Conservation (phyloP, 2,888 invertebrate species). For the Ochropacha duplaris region DNA sequence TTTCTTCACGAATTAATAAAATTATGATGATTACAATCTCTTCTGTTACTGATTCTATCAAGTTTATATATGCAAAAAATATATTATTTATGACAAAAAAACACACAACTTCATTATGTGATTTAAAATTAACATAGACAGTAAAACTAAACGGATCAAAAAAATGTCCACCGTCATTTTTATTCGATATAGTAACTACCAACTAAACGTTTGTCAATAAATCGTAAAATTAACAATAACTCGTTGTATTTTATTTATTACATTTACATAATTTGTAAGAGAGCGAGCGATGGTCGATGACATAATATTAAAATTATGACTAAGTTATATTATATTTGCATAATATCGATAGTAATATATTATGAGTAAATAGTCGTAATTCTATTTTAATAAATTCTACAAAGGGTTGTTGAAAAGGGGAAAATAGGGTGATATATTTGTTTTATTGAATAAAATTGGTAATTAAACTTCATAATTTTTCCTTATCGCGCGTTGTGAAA, state of each 20-base stretch:
- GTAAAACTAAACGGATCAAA: background rate
- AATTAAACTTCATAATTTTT: too few relatives aligned
- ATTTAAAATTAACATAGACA: too few relatives aligned
- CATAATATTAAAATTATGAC: background rate
- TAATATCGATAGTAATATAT: background rate
- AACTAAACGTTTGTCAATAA: background rate
- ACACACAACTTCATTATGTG: too few relatives aligned
- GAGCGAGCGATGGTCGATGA: slow-evolving; percentile 2
- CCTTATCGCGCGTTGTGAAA: too few relatives aligned
- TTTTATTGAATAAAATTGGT: too few relatives aligned
- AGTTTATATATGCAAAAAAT: too few relatives aligned
- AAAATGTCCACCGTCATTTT: background rate
- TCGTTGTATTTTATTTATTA: slow-evolving; percentile 1
- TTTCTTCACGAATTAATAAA: too few relatives aligned
- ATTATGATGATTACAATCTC: too few relatives aligned
- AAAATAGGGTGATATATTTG: too few relatives aligned
- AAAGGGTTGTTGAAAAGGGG: background rate
- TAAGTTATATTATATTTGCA: background rate
- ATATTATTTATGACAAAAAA: too few relatives aligned
- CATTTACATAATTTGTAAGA: background rate
- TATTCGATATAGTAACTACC: background rate
- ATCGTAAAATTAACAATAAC: background rate
- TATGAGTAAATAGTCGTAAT: background rate
- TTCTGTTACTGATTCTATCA: too few relatives aligned
- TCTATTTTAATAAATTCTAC: background rate